Percentiles rank a stretch among this genome's conserved stretches.
Conservation (phyloP, 2,888 invertebrate species). For the Cephus runcator region DNA sequence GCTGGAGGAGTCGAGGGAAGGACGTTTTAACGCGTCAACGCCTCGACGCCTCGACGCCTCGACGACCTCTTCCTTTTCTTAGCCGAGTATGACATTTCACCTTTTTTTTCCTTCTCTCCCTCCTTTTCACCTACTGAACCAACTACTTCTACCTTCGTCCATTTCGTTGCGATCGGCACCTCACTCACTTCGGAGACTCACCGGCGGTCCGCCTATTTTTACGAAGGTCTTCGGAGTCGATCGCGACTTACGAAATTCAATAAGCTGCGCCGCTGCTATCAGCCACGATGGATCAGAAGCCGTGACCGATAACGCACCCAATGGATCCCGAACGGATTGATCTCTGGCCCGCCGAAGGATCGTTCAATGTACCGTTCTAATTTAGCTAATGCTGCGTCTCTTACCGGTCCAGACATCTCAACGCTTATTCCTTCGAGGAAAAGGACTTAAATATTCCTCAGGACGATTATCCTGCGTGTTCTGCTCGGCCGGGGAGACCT, state of each 20-base stretch:
- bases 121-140: not conserved
- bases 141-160: not conserved
- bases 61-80: conserved; percentile 28
- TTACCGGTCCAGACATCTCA: not conserved
- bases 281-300: not conserved
- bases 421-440: not conserved
- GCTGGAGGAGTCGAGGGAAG: conserved; percentile 12
- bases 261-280: not conserved
- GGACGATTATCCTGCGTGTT: not conserved
- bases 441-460: not conserved
- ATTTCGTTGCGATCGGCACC: not conserved
- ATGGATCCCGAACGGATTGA: not conserved
- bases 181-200: not conserved
- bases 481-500: not conserved
- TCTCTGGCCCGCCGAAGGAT: not conserved
- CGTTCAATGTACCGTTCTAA: not conserved
- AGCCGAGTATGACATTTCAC: conserved; percentile 8
- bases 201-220: not conserved
- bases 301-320: not conserved
- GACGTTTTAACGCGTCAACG: conserved; percentile 41
- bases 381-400: not conserved
- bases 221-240: not conserved
- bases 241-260: conserved; percentile 2
- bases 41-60: conserved; percentile 31
- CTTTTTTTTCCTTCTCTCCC: not conserved